These are phyloP conservation scores for Ageneiosus marmoratus DNA, from an alignment of 2,113 vertebrate genomes.

Conservation along the genomic window DNA sequence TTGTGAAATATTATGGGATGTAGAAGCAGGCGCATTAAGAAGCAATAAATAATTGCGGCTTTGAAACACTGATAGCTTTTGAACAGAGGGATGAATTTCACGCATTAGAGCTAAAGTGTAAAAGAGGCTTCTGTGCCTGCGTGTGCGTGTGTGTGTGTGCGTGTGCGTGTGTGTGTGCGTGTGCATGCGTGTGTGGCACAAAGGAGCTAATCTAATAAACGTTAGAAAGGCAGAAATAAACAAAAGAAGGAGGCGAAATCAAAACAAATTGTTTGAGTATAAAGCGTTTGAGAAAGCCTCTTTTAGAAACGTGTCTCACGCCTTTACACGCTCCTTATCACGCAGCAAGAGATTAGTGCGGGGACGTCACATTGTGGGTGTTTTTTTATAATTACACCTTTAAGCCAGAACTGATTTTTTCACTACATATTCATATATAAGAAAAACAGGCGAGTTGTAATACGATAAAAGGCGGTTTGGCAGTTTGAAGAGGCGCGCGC, in stretches of 20 bases:
- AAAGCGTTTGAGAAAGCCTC: constrained; percentile 93
- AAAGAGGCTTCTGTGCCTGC: constrained; percentile 35
- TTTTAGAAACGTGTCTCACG: constrained; percentile 85
- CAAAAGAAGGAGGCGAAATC: constrained; percentile 78
- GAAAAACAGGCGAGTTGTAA: constrained; percentile 99
- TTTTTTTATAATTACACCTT: constrained; percentile 99
- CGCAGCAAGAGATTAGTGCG: constrained; percentile 95
- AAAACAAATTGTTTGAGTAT: constrained; percentile 89
- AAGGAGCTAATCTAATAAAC: constrained; percentile 75
- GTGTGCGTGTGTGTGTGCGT: constrained; percentile 37
- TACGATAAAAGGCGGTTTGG: constrained; percentile 97
- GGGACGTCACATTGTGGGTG: constrained; percentile 93
- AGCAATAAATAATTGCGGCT: constrained; percentile 21
- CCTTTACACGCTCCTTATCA: constrained; percentile 93
- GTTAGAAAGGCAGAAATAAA: constrained; percentile 68
- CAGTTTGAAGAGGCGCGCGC: constrained; percentile 88
- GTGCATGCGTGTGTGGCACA: constrained; percentile 36
- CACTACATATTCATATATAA: constrained; percentile 99
- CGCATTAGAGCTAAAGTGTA: constrained; percentile 45
- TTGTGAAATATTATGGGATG: neutral
- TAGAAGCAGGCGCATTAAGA: neutral
- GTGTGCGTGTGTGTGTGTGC: constrained; percentile 28
- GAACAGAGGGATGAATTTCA: constrained; percentile 18
- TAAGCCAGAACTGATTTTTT: constrained; percentile 90
- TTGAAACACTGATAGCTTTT: constrained; percentile 44